Percentiles rank a stretch among this genome's conserved stretches.
These are phyloP conservation scores for Luperina testacea DNA, from an alignment of 2,888 invertebrate genomes.

Conservation along the genomic window DNA sequence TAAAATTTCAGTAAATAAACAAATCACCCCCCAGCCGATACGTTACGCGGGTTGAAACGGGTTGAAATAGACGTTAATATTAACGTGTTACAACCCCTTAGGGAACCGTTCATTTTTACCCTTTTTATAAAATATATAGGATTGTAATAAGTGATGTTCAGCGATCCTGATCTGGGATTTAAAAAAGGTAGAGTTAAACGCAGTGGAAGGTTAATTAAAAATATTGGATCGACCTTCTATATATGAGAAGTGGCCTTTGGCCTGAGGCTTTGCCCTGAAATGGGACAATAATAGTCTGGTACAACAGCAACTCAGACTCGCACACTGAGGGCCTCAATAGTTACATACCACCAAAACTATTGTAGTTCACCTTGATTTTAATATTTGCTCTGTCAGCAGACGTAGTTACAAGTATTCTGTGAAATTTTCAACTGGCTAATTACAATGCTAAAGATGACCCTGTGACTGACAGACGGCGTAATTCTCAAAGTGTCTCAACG, in stretches of 20 bases:
- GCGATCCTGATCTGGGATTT: constrained; percentile 12
- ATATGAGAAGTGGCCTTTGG: not conserved
- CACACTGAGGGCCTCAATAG: not conserved
- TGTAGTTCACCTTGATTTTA: not conserved
- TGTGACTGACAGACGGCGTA: constrained; percentile 1
- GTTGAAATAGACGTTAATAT: constrained; percentile 45
- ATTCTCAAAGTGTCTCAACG: not conserved
- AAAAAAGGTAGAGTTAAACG: not conserved
- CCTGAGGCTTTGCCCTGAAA: not conserved
- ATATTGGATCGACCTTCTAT: not conserved
- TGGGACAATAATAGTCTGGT: not conserved
- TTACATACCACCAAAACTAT: not conserved
- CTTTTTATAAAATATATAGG: constrained; percentile 50
- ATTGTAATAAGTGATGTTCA: constrained; percentile 29
- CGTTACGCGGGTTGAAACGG: constrained; percentile 36
- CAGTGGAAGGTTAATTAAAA: not conserved
- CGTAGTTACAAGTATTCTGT: not conserved
- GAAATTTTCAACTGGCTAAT: not conserved
- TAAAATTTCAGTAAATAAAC: constrained; percentile 41
- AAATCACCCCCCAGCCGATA: constrained; percentile 52
- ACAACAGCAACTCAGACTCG: not conserved
- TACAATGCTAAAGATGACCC: not conserved
- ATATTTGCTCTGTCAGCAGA: not conserved
- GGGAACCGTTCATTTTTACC: constrained; percentile 38
- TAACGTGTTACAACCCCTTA: constrained; percentile 47